phyloP scores from a whole-genome alignment of 2,113 vertebrate species.

The Lepisosteus oculatus region DNA sequence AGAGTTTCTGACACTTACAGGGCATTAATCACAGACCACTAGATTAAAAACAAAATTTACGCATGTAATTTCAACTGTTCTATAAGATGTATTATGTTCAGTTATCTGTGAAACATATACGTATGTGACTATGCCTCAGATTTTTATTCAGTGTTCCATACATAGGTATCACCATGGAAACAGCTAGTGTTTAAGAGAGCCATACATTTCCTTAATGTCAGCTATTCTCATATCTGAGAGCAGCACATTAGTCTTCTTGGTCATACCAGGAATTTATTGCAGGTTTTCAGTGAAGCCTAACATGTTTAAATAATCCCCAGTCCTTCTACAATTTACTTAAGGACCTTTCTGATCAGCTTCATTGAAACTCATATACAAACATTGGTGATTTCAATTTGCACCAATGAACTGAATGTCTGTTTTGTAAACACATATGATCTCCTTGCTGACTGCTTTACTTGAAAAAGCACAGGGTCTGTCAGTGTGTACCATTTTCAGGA shows the following conservation, averaged over 20 bases:
- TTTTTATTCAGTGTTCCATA: slow-evolving; percentile 28
- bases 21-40: slow-evolving; percentile 22
- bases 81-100: slow-evolving; percentile 18
- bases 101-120: slow-evolving; percentile 16
- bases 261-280: slow-evolving; percentile 38
- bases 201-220: slow-evolving; percentile 53
- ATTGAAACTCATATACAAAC: not conserved
- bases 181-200: slow-evolving; percentile 42
- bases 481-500: too few relatives aligned
- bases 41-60: slow-evolving; percentile 18
- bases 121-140: slow-evolving; percentile 6
- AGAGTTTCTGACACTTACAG: slow-evolving; percentile 5
- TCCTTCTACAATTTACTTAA: slow-evolving; percentile 10
- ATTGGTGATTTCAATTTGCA: slow-evolving; percentile 21
- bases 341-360: not conserved
- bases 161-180: slow-evolving; percentile 40
- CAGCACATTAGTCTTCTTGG: slow-evolving; percentile 42
- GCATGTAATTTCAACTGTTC: slow-evolving; percentile 25
- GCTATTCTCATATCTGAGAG: slow-evolving; percentile 43
- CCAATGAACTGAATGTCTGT: slow-evolving; percentile 21
- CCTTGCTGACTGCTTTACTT: too few relatives aligned
- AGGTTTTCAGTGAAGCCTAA: slow-evolving; percentile 29
- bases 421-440: not conserved
- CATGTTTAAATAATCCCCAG: slow-evolving; percentile 41
- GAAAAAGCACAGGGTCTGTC: too few relatives aligned